A percentile compares a stretch with the other conserved stretches of the same genome.
These are phyloP conservation scores for Cynopterus brachyotis DNA, from an alignment of 2,113 vertebrate genomes.

Conservation along the genomic window DNA sequence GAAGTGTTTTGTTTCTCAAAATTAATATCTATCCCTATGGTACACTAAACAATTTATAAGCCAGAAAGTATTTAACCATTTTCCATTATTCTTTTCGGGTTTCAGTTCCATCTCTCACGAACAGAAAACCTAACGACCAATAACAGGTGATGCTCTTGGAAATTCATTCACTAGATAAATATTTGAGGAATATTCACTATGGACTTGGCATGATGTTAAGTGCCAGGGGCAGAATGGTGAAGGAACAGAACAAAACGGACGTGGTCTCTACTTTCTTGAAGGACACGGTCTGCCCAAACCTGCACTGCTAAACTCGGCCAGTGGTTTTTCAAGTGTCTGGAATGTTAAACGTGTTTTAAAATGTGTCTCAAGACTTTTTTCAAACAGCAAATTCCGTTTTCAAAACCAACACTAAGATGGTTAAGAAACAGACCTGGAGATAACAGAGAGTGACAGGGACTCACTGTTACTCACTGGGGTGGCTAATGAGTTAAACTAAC, in stretches of 20 bases:
- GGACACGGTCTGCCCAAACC: neutral
- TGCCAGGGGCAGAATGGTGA: neutral
- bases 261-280: neutral
- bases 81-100: slow-evolving; percentile 28
- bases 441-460: slow-evolving; percentile 21
- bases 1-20: neutral
- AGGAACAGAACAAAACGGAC: neutral
- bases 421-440: slow-evolving; percentile 22
- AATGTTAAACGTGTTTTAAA: too few relatives aligned
- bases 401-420: neutral
- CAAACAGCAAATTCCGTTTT: neutral
- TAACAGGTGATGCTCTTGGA: neutral
- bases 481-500: neutral
- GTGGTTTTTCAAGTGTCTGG: neutral
- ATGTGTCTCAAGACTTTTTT: neutral
- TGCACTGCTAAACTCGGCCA: neutral
- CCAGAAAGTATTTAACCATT: slow-evolving; percentile 2
- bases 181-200: neutral
- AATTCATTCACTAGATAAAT: slow-evolving; percentile 9
- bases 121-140: slow-evolving; percentile 8
- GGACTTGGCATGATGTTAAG: neutral
- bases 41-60: neutral
- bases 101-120: slow-evolving; percentile 17
- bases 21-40: neutral
- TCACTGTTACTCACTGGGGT: neutral